Evolutionary conservation across 2,888 invertebrate species (phyloP), one percentile per base, ranked within the genome.

Genomic region (Campopleginae sp.): DNA sequence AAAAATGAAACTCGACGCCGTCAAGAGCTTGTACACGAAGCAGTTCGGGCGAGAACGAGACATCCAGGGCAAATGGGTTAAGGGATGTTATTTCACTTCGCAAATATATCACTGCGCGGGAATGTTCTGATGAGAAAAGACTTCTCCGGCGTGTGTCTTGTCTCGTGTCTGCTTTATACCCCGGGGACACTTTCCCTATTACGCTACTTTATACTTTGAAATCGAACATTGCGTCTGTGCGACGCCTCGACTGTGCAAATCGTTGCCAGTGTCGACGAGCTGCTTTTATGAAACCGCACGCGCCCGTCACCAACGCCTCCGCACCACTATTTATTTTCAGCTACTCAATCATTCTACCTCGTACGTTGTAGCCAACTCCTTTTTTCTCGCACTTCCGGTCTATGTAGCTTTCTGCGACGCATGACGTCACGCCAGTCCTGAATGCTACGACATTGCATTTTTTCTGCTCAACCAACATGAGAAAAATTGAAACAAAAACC

Each of bases 101-200:
- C 48, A 65, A 72, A 72, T 44, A 80, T 63, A 65, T 65, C 65
- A 38, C 48, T 38, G 48, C 44, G 42, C 48, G 38, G 38, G 51
- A 71, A 38, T 58, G 54, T 19, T 51, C 27, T 19, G 54, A 58
- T 58, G 68, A 78, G 58, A 68, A 54, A 68, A 78, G 68, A 44
- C 44, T 78, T 78, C 23, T 78, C 68, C 46, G 31, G 58, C n/a
- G n/a, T 68, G 38, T 78, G 54, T 78, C 71, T 17, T 58, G 27
- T 58, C 48, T 72, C 42, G 14, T 23, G 61, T 79, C 70, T 79
- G 66, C 48, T 51, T 38, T 72, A n/a, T 38, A 72, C 80, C 51
- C 80, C 48, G 17, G 63, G 71, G 80, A 78, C 54, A 63, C 48
- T 80, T 80, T 72, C 48, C 63, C 48, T 51, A 27, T 78, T 70